Evolutionary conservation across 2,113 vertebrate species (phyloP), one percentile per base, ranked within the genome.

Genomic region (Podilymbus podiceps): DNA sequence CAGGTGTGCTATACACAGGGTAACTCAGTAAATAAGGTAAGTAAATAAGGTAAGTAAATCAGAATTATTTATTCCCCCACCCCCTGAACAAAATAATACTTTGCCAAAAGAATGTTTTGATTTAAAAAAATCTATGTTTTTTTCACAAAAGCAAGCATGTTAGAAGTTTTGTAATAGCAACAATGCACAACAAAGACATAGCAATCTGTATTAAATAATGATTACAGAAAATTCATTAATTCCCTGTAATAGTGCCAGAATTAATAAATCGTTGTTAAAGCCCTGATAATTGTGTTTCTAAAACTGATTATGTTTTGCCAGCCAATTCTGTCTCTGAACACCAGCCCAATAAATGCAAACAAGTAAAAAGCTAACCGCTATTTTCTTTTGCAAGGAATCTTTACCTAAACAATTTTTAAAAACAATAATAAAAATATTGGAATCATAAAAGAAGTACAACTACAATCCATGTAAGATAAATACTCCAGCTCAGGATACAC

Each of bases 221-320:
- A 6, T 72, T 86, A 95, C 8, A 86, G 53, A 96, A 94, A 91
- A 93, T 63, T 84, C n/a, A 95, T 60, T 68, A 55, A 82, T 84
- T 58, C 76, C 28, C n/a, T 77, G 52, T 9, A 64, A 73, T 68
- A 72, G 71, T 77, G 64, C 3, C 92, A 74, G 59, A 89, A 96
- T 72, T 66, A 88, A 95, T 82, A 84, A 92, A 96, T 79, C 69
- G 86, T 60, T 71, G 30, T 59, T 84, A 95, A 84, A 94, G 10
- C 5, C 4, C 11, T 40, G 16, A 44, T 64, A 77, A 77, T 0
- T 59, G 18, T 66, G 40, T n/a, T 89, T 81, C 63, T 87, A 89
- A 83, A 40, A 82, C 20, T 58, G 25, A 15, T 33, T 73, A 78
- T 18, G 4, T 50, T 88, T 60, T 59, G 15, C n/a, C 13, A 87